Evolutionary conservation across 2,113 vertebrate genomes (phyloP).

Genomic region (Phocoena sinus): DNA sequence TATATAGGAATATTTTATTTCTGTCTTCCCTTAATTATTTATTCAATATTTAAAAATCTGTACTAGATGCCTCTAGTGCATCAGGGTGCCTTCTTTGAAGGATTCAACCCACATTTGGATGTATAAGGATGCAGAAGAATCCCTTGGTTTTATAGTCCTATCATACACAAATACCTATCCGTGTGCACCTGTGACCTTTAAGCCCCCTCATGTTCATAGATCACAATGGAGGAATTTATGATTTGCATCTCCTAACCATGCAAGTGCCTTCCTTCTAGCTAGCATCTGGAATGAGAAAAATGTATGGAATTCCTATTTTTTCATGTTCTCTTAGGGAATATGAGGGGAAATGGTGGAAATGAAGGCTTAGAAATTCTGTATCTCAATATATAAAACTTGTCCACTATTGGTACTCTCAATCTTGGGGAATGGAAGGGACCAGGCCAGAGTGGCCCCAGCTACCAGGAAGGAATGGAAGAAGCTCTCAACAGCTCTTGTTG

Average conservation of each 20-base stretch:
- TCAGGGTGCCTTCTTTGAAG: not conserved
- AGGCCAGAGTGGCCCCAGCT: not conserved
- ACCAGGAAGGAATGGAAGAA: not conserved
- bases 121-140: not conserved
- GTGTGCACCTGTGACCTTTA: not conserved
- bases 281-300: not conserved
- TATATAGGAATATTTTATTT: slow-evolving; percentile 23
- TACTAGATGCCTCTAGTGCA: not conserved
- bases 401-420: not conserved
- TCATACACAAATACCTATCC: not conserved
- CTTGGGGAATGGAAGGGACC: not conserved
- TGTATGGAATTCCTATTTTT: not conserved
- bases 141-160: not conserved
- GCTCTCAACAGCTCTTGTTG: not conserved
- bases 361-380: not conserved
- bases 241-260: not conserved
- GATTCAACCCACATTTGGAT: not conserved
- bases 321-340: not conserved
- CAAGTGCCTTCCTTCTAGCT: not conserved
- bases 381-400: not conserved
- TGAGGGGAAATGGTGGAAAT: not conserved
- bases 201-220: not conserved
- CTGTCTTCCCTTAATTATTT: slow-evolving; percentile 33
- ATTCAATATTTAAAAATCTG: slow-evolving; percentile 27
- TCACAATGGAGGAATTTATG: not conserved